Evolutionary conservation across 2,888 invertebrate species (phyloP).

Genomic region (Caenorhabditis wallacei): DNA sequence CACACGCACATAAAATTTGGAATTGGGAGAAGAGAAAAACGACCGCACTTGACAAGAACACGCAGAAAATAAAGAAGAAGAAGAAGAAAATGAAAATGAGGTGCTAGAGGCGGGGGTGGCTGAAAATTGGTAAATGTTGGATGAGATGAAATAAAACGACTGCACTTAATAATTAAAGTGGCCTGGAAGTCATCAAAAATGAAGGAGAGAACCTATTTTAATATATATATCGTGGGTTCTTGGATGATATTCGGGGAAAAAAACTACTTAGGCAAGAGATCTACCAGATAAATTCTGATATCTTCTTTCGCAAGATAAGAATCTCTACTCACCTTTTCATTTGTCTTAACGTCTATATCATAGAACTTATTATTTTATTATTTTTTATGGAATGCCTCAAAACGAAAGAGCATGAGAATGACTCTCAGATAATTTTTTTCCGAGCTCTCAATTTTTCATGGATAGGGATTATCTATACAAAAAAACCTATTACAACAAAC

Average conservation of each 20-base stretch:
- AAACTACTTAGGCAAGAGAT: too few relatives aligned
- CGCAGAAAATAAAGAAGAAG: neutral
- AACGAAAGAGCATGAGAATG: neutral
- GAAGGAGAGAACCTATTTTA: neutral
- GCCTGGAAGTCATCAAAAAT: neutral
- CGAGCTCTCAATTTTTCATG: neutral
- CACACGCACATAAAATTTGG: conserved; percentile 10
- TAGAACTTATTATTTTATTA: too few relatives aligned
- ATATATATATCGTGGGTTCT: too few relatives aligned
- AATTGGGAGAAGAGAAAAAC: neutral
- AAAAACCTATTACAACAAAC: neutral
- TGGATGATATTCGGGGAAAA: too few relatives aligned
- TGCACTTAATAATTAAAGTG: neutral
- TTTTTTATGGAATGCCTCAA: neutral
- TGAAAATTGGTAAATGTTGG: neutral
- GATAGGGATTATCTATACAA: conserved; percentile 3
- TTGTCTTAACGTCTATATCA: neutral
- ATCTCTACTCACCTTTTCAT: neutral
- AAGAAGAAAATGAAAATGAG: conserved; percentile 19
- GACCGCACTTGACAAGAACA: conserved; percentile 5
- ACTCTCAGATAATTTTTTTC: neutral
- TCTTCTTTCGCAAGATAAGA: neutral
- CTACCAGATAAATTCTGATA: neutral
- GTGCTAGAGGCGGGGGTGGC: neutral
- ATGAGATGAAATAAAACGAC: neutral